These are phyloP conservation scores for Microcebus murinus DNA, from an alignment of 2,113 vertebrate genomes.

Conservation along the genomic window DNA sequence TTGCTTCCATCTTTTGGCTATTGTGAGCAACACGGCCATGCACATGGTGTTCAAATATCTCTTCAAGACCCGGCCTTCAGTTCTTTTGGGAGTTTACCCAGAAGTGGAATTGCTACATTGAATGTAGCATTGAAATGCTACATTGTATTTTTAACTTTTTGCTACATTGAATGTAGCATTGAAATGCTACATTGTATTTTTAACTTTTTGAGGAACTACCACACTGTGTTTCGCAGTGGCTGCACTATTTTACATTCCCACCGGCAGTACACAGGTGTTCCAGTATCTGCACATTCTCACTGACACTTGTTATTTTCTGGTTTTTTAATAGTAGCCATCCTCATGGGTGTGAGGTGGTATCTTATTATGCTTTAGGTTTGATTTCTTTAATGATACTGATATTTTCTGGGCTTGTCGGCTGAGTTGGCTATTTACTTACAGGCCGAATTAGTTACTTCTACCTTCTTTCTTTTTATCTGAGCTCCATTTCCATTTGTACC, in stretches of 20 bases:
- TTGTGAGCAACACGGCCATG: neutral
- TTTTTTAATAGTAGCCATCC: neutral
- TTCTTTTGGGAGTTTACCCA: neutral
- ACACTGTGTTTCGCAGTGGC: neutral
- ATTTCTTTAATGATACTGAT: neutral
- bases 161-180: neutral
- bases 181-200: neutral
- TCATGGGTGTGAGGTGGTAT: too few species aligned
- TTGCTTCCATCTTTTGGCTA: neutral
- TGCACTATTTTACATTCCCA: neutral
- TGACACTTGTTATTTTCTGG: neutral
- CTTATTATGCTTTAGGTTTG: neutral
- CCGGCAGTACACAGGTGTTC: neutral
- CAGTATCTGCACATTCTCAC: neutral
- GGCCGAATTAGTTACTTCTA: neutral
- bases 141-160: neutral
- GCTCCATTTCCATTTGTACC: neutral
- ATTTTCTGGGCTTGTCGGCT: neutral
- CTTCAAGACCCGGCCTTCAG: neutral
- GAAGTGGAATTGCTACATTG: neutral
- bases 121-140: neutral
- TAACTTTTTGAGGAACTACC: neutral
- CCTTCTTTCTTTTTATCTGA: neutral
- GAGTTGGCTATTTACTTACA: neutral
- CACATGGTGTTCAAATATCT: neutral